Base-by-base conservation (phyloP, 92 coral and sea anemone genomes). In the Galaxea fascicularis region DNA sequence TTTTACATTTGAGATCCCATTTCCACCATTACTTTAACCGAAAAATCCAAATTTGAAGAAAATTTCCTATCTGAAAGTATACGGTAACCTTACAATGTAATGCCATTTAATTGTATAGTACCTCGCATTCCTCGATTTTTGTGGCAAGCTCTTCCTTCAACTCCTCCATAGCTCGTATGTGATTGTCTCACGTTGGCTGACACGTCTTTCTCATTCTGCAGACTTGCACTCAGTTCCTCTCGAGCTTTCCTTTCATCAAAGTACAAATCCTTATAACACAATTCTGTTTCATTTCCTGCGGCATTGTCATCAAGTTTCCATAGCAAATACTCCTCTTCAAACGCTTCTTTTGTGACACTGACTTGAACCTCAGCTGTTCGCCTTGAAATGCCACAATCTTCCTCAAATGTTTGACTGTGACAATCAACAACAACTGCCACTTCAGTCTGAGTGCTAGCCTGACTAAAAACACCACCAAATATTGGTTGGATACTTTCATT, bases 281-380 rank as follows among this genome's bases (percentile, higher is more conserved):
- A 74, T 28, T 88, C 92, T 65, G 62, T 76, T 2, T 65, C 71
- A 46, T 89, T 87, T 65, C 65, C 59, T 41, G 77, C 49, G 16
- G 63, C 88, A 56, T 85, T 26, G 60, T 86, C 98, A 39, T 94
- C 95, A 65, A 86, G 75, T 83, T 88, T 94, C 98, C 98, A 94
- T 58, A 65, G 66, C 76, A 66, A 20, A 60, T 86, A 89, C 77
- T 94, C 98, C 26, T 51, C 72, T 51, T 89, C 86, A 86, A 94
- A 91, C 10, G 98, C 93, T 41, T 94, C 95, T 56, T 65, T 71
- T 7, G 60, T 49, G 10, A 70, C 92, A 69, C 82, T 89, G 11
- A 94, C 95, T 80, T 94, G 98, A 13, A 85, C 76, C 16, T 71
- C 82, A 31, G 62, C 31, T 53, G 82, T 65, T 54, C 53, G 57